phyloP scores from a whole-genome alignment of 2,797 vertebrate species.

The Hippocampus kuda region DNA sequence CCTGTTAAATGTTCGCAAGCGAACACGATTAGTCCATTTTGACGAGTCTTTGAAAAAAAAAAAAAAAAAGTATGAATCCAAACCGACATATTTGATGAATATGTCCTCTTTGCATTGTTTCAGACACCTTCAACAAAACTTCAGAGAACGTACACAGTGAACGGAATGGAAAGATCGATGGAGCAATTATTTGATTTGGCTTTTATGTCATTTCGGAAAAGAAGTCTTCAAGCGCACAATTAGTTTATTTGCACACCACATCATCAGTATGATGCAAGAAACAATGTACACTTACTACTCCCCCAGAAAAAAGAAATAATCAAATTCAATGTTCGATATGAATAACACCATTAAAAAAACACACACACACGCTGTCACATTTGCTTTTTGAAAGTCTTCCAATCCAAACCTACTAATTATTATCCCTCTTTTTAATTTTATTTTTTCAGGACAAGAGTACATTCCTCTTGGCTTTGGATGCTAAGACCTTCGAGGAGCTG shows the following conservation, averaged over 20 bases:
- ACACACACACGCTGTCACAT: not conserved
- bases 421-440: not conserved
- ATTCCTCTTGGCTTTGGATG: constrained; percentile 84
- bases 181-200: no score
- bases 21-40: not conserved
- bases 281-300: not conserved
- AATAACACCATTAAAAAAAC: not conserved
- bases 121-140: no score
- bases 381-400: not conserved
- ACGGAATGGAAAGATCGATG: no score
- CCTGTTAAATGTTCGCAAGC: not conserved
- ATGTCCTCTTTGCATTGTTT: no score
- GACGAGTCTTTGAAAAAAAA: no score
- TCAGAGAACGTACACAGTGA: no score
- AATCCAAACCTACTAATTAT: not conserved
- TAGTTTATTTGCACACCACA: not conserved
- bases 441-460: constrained; percentile 70
- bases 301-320: not conserved
- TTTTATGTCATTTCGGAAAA: not conserved
- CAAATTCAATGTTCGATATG: not conserved
- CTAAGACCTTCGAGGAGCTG: constrained; percentile 77
- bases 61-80: no score
- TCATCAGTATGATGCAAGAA: not conserved
- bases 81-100: no score
- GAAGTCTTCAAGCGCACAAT: not conserved